A percentile compares a stretch with the other conserved stretches of the same genome.
phyloP scores from a whole-genome alignment of 2,888 invertebrate genomes.

The Rhogogaster chlorosoma region DNA sequence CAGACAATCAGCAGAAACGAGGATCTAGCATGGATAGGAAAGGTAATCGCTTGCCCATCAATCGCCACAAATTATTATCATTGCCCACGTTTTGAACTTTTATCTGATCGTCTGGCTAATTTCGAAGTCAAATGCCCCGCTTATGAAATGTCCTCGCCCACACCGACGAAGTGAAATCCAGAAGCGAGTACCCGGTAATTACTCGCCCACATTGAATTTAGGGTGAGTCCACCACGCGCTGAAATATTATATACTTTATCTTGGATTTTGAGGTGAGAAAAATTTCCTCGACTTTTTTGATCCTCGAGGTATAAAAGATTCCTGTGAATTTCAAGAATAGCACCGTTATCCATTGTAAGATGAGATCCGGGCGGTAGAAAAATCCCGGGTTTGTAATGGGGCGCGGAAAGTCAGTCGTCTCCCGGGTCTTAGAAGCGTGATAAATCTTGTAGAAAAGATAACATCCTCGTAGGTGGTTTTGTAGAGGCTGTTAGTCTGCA shows the following conservation, averaged over 20 bases:
- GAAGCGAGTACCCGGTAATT: neutral
- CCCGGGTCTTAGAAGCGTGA: neutral
- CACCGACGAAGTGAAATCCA: neutral
- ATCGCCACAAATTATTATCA: neutral
- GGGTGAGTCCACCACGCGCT: neutral
- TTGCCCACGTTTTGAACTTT: neutral
- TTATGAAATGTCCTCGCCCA: neutral
- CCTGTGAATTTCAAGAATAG: neutral
- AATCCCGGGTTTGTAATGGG: neutral
- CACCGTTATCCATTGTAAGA: neutral
- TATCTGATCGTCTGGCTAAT: neutral
- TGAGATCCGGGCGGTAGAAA: neutral
- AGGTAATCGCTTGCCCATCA: neutral
- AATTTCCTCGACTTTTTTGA: neutral
- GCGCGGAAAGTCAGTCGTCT: conserved; percentile 25
- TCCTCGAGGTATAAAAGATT: neutral
- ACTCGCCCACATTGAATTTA: neutral
- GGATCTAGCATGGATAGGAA: neutral
- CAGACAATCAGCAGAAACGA: too few relatives aligned
- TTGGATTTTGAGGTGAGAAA: neutral
- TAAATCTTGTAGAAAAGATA: conserved; percentile 39
- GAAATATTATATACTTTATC: neutral
- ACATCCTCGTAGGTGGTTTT: conserved; percentile 26
- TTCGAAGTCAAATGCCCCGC: neutral
- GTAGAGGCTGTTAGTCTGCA: neutral